Evolutionary conservation across 2,113 vertebrate genomes (phyloP).

Genomic region (Channa maculata): DNA sequence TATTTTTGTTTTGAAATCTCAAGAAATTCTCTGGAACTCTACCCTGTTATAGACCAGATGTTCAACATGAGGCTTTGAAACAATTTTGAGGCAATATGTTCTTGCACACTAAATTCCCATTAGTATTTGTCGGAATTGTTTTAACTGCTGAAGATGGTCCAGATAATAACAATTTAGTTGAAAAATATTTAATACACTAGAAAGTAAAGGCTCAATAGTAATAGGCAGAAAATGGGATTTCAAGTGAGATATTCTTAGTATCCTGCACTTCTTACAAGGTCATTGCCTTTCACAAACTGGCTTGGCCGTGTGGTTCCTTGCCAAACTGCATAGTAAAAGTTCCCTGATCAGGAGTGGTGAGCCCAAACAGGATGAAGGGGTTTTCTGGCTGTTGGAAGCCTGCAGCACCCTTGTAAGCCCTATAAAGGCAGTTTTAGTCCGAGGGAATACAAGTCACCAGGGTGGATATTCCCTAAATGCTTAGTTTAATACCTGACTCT

Average conservation of each 20-base stretch:
- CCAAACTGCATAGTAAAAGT: constrained; percentile 61
- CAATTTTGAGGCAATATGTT: constrained; percentile 14
- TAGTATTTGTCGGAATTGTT: constrained; percentile 19
- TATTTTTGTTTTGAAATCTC: constrained; percentile 67
- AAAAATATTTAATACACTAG: background rate
- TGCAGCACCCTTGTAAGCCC: constrained; percentile 62
- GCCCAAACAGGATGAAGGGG: constrained; percentile 68
- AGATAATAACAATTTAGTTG: background rate
- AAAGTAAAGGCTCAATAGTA: background rate
- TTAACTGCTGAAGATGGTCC: background rate
- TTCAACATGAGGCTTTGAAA: constrained; percentile 45
- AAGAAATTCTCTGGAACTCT: constrained; percentile 49
- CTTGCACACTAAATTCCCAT: constrained; percentile 14
- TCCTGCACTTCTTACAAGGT: constrained; percentile 7
- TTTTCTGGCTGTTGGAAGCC: constrained; percentile 60
- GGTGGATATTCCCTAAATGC: constrained; percentile 74
- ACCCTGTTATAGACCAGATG: constrained; percentile 64
- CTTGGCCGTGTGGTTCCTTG: constrained; percentile 26
- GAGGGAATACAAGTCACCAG: constrained; percentile 64
- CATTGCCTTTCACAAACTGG: constrained; percentile 6
- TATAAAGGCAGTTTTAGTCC: constrained; percentile 58
- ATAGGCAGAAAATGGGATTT: background rate
- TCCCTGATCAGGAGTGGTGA: constrained; percentile 71
- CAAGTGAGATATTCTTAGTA: background rate
- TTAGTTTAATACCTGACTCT: constrained; percentile 75